Conservation (phyloP, 2,888 invertebrate genomes). For the Epinotia ramella region DNA sequence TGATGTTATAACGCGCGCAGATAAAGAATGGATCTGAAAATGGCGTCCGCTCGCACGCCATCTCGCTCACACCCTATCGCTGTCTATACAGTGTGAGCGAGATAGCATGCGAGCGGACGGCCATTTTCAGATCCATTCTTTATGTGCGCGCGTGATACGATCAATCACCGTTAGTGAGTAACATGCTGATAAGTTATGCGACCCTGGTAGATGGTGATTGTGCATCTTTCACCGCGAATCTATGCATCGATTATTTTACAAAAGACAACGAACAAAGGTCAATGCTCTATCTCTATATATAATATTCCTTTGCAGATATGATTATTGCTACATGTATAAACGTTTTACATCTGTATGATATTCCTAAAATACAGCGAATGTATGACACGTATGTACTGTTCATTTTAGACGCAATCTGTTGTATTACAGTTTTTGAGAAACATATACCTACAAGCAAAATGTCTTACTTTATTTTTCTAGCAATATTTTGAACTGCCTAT, state of each 20-base stretch:
- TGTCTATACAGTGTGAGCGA: too few relatives aligned
- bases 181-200: slow-evolving; percentile 8
- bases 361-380: neutral
- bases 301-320: neutral
- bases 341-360: too few relatives aligned
- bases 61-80: too few relatives aligned
- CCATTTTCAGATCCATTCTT: too few relatives aligned
- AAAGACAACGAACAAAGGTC: slow-evolving; percentile 3
- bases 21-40: too few relatives aligned
- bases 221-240: slow-evolving; percentile 12
- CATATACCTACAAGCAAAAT: neutral
- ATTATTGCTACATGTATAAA: neutral
- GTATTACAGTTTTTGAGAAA: slow-evolving; percentile 27
- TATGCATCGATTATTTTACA: slow-evolving; percentile 1
- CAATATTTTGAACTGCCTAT: slow-evolving; percentile 40
- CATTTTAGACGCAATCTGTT: slow-evolving; percentile 5
- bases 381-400: neutral
- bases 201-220: slow-evolving; percentile 7
- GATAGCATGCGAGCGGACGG: too few relatives aligned
- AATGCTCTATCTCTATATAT: neutral
- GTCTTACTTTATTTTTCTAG: slow-evolving; percentile 38
- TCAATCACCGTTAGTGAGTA: neutral
- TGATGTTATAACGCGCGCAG: too few relatives aligned
- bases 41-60: too few relatives aligned
- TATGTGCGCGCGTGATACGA: too few relatives aligned